These are phyloP conservation scores for Agrenia bidenticulata DNA, from an alignment of 2,888 invertebrate species.

Conservation along the genomic window DNA sequence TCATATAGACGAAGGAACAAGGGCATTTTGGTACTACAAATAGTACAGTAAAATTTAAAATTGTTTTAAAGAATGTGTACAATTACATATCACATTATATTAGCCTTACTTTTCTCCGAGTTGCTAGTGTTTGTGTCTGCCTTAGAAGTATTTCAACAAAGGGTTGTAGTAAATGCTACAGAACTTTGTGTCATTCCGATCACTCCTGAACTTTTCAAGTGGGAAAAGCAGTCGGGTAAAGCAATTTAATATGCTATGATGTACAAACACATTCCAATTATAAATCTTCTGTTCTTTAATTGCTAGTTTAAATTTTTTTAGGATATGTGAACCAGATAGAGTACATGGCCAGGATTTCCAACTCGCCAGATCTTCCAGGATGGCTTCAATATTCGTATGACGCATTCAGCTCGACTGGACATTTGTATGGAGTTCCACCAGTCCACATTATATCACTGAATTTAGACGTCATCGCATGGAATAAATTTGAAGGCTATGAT, in stretches of 20 bases:
- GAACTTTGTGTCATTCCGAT: slow-evolving; percentile 49
- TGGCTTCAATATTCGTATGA: slow-evolving; percentile 86
- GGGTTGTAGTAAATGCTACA: slow-evolving; percentile 48
- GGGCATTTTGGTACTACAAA: no score
- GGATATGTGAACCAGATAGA: slow-evolving; percentile 49
- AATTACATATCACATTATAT: no score
- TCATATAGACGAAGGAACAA: no score
- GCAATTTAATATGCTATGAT: slow-evolving; percentile 7
- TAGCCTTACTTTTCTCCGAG: no score
- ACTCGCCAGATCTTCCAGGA: slow-evolving; percentile 78
- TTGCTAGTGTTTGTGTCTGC: no score
- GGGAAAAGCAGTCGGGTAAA: slow-evolving; percentile 48
- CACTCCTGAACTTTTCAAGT: slow-evolving; percentile 42
- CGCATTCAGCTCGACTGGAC: slow-evolving; percentile 66
- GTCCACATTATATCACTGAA: slow-evolving; percentile 34
- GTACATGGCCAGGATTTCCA: slow-evolving; percentile 54
- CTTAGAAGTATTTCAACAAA: slow-evolving; percentile 44
- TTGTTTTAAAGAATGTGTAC: no score
- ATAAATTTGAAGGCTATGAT: slow-evolving; percentile 40
- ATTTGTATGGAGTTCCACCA: slow-evolving; percentile 56
- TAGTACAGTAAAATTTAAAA: no score
- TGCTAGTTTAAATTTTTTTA: slow-evolving; percentile 10
- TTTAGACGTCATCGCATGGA: slow-evolving; percentile 52
- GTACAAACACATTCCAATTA: background rate
- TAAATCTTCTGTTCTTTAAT: slow-evolving; percentile 1